Evolutionary conservation across 2,888 invertebrate genomes (phyloP).

Genomic region (Drosophila silvestris): DNA sequence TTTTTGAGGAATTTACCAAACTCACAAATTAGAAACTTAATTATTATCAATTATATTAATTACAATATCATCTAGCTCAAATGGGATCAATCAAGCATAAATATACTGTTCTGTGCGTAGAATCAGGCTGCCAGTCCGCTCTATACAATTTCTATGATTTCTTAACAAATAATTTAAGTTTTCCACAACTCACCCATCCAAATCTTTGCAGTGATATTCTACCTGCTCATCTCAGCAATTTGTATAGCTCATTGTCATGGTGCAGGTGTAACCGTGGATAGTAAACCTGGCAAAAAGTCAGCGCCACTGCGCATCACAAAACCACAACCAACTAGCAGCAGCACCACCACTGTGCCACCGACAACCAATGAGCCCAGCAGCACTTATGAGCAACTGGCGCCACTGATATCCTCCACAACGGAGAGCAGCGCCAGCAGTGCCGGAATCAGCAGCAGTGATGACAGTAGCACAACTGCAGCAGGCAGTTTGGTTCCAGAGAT

Average conservation of each 20-base stretch:
- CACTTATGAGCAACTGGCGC: conserved; percentile 48
- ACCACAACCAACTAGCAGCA: conserved; percentile 59
- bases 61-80: not conserved
- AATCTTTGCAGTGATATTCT: conserved; percentile 37
- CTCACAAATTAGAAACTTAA: not conserved
- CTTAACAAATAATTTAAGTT: not conserved
- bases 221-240: conserved; percentile 35
- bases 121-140: no score
- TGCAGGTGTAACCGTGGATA: conserved; percentile 11
- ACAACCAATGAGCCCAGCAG: conserved; percentile 35
- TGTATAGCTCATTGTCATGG: conserved; percentile 34
- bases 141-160: not conserved
- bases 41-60: not conserved
- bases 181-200: not conserved
- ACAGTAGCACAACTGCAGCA: conserved; percentile 55
- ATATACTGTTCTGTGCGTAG: not conserved
- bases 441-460: conserved; percentile 37
- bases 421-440: conserved; percentile 40
- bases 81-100: not conserved
- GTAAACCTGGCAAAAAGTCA: conserved; percentile 52
- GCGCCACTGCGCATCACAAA: conserved; percentile 69
- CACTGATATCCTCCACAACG: conserved; percentile 68
- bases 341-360: conserved; percentile 27
- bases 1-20: not conserved
- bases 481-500: conserved; percentile 74